Base-by-base conservation (phyloP, 2,888 invertebrate genomes). In the Caenorhabditis sp. region DNA sequence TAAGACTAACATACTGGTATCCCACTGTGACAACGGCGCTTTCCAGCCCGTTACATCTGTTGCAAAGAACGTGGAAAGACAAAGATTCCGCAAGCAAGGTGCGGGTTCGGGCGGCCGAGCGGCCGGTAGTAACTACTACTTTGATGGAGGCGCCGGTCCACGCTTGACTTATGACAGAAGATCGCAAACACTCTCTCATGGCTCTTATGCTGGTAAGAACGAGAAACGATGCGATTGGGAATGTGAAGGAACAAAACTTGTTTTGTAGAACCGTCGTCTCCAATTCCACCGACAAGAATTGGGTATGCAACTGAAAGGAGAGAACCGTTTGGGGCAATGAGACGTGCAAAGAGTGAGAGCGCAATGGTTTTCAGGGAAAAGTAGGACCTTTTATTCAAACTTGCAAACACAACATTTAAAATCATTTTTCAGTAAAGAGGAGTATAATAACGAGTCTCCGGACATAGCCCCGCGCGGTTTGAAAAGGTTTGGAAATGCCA, bases 261-360 rank as follows among this genome's bases (percentile, higher is more conserved):
- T 22, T 44, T 18, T 80, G 56, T 26, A 83, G 82, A 83, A 69
- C 64, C 74, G 32, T 67, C 82, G 0, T 83, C 82, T 0, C 80
- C 83, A 20, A 50, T 74, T 13, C 71, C 76, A 28, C 68, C 69
- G 6, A 60, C 80, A 1, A 47, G 80, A 69, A 64, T 70, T 1
- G 77, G 74, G 5, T 80, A 81, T 32, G 80, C 83, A 11, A 78
- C 83, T 1, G 78, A 81, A 44, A 58, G 69, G 51, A 69, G 82
- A 22, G 82, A 82, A 61, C 82, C 82, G 24, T 82, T 82, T 22
- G 82, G 82, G 50, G 86, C 88, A n/a, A 89, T 89, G 89, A 71
- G 89, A 58, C 77, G 89, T 37, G 88, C 89, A 1, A 89, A 89
- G 64, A 88, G 88, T 68, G 88, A 88, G 70, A 86, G 85, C 69